A percentile compares a stretch with the other conserved stretches of the same genome.
phyloP scores from a whole-genome alignment of 2,888 invertebrate genomes.

The Steromphala cineraria region DNA sequence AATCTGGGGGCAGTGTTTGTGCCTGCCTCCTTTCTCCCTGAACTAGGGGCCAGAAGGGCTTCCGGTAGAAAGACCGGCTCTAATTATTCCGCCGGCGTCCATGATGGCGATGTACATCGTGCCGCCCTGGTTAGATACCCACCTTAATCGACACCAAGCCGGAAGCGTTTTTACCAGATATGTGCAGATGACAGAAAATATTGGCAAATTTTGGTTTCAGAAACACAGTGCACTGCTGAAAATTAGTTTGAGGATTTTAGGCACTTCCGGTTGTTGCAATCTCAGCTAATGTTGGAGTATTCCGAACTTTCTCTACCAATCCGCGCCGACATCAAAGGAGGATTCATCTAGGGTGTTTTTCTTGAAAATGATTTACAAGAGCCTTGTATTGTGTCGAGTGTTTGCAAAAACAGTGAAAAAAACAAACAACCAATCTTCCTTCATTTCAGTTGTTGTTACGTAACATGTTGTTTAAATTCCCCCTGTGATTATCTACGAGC shows the following conservation, averaged over 20 bases:
- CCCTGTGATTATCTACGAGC: too few relatives aligned
- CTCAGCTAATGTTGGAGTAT: background rate
- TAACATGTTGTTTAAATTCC: too few relatives aligned
- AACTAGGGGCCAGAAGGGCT: background rate
- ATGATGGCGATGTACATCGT: background rate
- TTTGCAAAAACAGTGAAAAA: background rate
- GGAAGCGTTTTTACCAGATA: constrained; percentile 7
- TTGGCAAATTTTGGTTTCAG: constrained; percentile 2
- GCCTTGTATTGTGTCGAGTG: background rate
- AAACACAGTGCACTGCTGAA: background rate
- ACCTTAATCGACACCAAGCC: background rate
- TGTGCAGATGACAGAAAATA: constrained; percentile 5
- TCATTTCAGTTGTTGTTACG: background rate
- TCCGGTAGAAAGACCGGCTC: background rate
- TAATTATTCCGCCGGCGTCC: constrained; percentile 11
- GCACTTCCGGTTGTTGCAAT: background rate
- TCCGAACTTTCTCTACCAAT: background rate
- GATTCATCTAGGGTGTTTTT: background rate
- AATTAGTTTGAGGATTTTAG: constrained; percentile 5
- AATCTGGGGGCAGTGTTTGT: constrained; percentile 1
- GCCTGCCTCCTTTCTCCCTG: background rate
- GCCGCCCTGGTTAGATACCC: background rate
- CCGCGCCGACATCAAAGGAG: background rate
- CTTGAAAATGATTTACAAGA: background rate
- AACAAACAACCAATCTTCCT: background rate